Base-by-base conservation (phyloP, 23 tunicate genomes). In the Styela clava region DNA sequence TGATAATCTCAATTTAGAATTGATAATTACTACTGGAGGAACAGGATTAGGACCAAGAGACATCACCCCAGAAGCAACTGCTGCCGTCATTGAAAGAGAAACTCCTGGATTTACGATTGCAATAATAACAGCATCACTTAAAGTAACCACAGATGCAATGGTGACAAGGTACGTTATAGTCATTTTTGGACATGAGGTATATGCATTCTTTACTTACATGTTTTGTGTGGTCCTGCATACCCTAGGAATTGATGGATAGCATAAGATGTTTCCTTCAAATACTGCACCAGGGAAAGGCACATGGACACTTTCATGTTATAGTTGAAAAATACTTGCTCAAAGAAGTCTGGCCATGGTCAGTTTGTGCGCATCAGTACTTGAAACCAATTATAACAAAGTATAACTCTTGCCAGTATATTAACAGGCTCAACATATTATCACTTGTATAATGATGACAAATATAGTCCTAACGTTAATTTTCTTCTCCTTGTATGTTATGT, bases 1-100 rank as follows among this genome's bases (percentile, higher is more conserved):
- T 20, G 99, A 95, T 76, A 79, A 83, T 24, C 56, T 86, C 24
- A 69, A 79, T n/a, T 69, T 95, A 18, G 83, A 86, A 37, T 64
- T 95, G 35, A 86, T 95, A 51, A 69, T 95, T 22, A 95, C 99
- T 1, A 89, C 99, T 52, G 99, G 99, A 28, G 99, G 99, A 12
- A 95, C 96, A 3, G 99, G 99, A 2, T 89, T 95, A 31, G 82
- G 97, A 16, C 87, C 83, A 5, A 68, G 99, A 24, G 99, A 95
- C 52, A 86, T 89, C 62, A 95, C 99, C 25, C 99, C 99, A 16
- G 99, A 95, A 86, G 99, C 99, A 2, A 95, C 99, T 51, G 33
- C 79, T 16, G 78, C 84, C 30, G 99, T 95, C 2, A 86, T 95
- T 70, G 92, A 95, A 27, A 90, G 83, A 79, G 89, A 90, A 61